Base-by-base conservation (phyloP, 2,797 vertebrate genomes). In the Poeciliopsis infans region DNA sequence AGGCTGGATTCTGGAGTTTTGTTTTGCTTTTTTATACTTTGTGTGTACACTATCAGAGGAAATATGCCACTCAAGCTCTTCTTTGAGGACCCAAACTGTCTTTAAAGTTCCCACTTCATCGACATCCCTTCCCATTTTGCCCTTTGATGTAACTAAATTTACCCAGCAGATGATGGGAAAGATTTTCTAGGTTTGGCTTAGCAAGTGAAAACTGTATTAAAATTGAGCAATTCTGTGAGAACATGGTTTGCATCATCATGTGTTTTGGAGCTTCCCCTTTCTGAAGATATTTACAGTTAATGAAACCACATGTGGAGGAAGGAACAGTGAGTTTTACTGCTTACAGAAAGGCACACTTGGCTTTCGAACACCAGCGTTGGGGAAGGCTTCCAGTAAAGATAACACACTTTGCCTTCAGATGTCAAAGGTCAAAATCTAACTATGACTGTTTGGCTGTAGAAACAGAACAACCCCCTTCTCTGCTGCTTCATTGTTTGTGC, bases 81-180 rank as follows among this genome's bases (percentile, higher is more conserved):
- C 5, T 53, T 69, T 47, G 70, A 46, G 74, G 51, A 70, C 7
- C 4, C 31, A 36, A 33, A 36, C 33, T 71, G 53, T 20, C 74
- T 47, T 41, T 41, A 68, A 13, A 68, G 33, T 10, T 23, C 36
- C 47, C 68, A 82, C 46, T 69, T 46, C 74, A 70, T 76, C 77
- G 81, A 77, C 64, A 23, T 73, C 71, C 23, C 25, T 73, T 79
- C 83, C 46, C 82, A 77, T 8, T 41, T 75, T 72, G 66, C 43
- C 36, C 83, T 93, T 86, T 92, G 85, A 92, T 78, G 78, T 61
- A 33, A 51, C 55, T 72, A 74, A 82, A 72, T 39, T 76, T 18
- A 86, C 70, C 61, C 43, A 72, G 70, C 81, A 87, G 82, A 84
- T 87, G 81, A 86, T 75, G 74, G 75, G 25, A 69, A 80, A 80